Conservation (phyloP, 2,888 invertebrate genomes). For the Polymixis lichenea region DNA sequence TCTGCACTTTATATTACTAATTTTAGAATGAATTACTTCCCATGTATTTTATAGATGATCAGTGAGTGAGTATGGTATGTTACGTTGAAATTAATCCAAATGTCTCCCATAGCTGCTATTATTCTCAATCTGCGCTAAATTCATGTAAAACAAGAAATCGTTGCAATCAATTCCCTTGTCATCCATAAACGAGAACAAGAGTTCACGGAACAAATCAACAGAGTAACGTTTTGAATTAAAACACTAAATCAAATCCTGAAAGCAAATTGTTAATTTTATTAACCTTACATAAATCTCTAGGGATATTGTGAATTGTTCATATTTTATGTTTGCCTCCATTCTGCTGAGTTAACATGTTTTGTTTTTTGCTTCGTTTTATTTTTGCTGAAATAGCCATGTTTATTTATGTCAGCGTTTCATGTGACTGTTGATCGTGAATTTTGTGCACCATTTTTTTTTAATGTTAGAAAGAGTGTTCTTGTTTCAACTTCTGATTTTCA, state of each 20-base stretch:
- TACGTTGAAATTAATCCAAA: conserved; percentile 17
- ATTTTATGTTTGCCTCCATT: conserved; percentile 62
- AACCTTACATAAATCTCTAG: conserved; percentile 64
- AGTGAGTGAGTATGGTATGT: neutral
- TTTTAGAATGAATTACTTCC: neutral
- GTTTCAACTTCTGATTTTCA: neutral
- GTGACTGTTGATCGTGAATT: conserved; percentile 36
- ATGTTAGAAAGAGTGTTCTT: too few relatives aligned
- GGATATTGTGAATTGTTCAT: conserved; percentile 64
- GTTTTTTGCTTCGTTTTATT: conserved; percentile 50
- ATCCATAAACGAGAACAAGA: conserved; percentile 51
- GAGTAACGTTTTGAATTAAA: conserved; percentile 62
- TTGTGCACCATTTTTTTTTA: neutral
- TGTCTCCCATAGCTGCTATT: conserved; percentile 30
- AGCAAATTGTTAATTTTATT: conserved; percentile 68
- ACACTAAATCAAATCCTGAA: conserved; percentile 62
- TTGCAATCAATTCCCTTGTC: conserved; percentile 54
- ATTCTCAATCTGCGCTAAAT: conserved; percentile 40
- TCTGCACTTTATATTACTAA: neutral
- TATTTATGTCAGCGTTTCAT: conserved; percentile 44
- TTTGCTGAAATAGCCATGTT: conserved; percentile 44
- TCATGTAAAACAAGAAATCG: conserved; percentile 51
- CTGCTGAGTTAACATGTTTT: conserved; percentile 43
- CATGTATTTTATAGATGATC: neutral
- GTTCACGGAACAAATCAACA: conserved; percentile 58